Conservation (phyloP, 2,797 vertebrate genomes). For the Chrysocyon brachyurus region DNA sequence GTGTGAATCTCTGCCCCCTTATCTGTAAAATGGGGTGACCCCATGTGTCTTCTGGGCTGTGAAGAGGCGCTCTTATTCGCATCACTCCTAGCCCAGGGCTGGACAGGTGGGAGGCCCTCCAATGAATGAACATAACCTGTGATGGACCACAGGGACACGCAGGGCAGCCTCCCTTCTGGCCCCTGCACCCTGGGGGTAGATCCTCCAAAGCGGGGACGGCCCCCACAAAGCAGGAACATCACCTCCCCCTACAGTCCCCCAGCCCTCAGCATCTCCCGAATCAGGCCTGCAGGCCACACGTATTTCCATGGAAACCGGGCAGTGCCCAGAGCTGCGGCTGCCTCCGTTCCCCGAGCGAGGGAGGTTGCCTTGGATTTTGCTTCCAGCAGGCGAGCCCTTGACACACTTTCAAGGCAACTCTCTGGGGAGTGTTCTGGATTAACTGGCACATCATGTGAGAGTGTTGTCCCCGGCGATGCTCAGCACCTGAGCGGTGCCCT, state of each 20-base stretch:
- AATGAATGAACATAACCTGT: background rate
- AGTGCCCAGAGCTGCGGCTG: background rate
- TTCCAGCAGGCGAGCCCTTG: background rate
- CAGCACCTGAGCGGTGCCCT: background rate
- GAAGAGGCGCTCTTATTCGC: background rate
- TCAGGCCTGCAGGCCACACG: background rate
- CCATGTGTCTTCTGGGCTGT: background rate
- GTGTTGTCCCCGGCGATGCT: background rate
- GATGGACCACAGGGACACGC: background rate
- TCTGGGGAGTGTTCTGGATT: accelerated
- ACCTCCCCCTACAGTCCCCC: background rate
- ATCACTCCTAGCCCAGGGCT: background rate
- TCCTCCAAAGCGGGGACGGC: background rate
- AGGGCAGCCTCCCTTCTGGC: background rate
- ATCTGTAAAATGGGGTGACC: background rate
- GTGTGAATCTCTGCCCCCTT: background rate
- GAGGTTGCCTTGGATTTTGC: background rate
- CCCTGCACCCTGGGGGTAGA: background rate
- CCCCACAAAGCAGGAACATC: background rate
- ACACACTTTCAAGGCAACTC: background rate
- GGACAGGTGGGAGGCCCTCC: background rate
- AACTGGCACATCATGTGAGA: accelerated
- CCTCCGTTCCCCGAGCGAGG: background rate
- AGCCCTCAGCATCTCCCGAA: background rate
- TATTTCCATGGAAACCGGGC: constrained; percentile 73